Percentiles rank a stretch among this genome's conserved stretches.
Conservation (phyloP, 2,888 invertebrate species). For the Cancer borealis region DNA sequence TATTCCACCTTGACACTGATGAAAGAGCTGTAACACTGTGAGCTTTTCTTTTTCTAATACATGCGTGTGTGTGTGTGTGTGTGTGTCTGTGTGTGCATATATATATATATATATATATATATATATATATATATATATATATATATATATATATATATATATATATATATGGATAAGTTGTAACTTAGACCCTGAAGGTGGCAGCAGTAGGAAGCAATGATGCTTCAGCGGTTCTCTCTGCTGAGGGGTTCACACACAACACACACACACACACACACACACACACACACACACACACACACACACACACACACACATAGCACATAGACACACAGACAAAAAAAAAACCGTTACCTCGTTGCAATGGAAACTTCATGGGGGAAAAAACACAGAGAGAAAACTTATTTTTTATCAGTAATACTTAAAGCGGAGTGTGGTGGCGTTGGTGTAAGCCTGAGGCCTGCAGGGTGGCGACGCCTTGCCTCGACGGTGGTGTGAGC, state of each 20-base stretch:
- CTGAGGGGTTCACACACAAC: neutral
- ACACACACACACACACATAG: too few relatives aligned
- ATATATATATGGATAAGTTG: neutral
- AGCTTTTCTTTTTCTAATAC: neutral
- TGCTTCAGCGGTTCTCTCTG: neutral
- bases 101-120: slow-evolving; percentile 45
- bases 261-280: neutral
- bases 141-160: neutral
- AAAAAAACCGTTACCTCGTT: neutral
- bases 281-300: neutral
- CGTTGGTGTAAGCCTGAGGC: neutral
- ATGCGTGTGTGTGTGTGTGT: neutral
- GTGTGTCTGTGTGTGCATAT: slow-evolving; percentile 33
- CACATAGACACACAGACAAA: too few relatives aligned
- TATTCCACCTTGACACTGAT: neutral
- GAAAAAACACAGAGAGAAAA: neutral
- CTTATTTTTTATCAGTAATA: neutral
- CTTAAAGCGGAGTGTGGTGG: neutral
- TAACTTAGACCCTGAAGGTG: neutral
- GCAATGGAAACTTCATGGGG: neutral
- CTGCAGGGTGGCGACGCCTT: neutral
- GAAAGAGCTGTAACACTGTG: too few relatives aligned
- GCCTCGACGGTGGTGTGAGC: slow-evolving; percentile 14
- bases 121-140: neutral
- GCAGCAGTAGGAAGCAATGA: neutral